Conservation (phyloP, 1,140 invertebrate species). For the Thrips palmi region DNA sequence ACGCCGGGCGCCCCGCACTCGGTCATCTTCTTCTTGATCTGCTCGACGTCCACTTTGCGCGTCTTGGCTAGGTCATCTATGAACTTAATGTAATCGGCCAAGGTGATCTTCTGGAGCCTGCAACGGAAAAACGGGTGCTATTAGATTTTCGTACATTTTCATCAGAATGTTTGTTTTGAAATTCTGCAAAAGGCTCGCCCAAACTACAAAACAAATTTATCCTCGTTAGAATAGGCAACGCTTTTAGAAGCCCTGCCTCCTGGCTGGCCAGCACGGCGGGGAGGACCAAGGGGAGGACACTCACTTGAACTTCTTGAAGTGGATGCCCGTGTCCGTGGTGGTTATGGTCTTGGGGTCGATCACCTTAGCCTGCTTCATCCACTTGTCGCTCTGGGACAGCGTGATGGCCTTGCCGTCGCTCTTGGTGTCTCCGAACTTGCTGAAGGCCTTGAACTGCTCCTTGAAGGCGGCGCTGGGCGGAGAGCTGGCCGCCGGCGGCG, state of each 20-base stretch:
- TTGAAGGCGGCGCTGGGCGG: no score
- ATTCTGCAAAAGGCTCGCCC: no score
- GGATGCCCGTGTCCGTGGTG: slow-evolving; percentile 47
- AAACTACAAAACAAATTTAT: no score
- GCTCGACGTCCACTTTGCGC: slow-evolving; percentile 53
- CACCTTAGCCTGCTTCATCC: slow-evolving; percentile 58
- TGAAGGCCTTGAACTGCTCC: slow-evolving; percentile 50
- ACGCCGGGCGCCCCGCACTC: slow-evolving; percentile 56
- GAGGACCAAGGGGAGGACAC: no score
- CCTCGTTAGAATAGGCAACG: no score
- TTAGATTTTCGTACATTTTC: no score
- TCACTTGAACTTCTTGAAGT: slow-evolving; percentile 45
- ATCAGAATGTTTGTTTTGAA: no score
- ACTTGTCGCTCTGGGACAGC: slow-evolving; percentile 50
- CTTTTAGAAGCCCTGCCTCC: no score
- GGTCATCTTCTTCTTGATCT: slow-evolving; percentile 59
- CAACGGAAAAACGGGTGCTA: not conserved
- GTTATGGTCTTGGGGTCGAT: slow-evolving; percentile 48
- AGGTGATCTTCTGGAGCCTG: slow-evolving; percentile 1
- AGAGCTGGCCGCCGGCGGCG: no score
- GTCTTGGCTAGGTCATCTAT: slow-evolving; percentile 61
- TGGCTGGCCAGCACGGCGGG: no score
- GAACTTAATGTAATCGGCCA: slow-evolving; percentile 58
- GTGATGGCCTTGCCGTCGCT: slow-evolving; percentile 49
- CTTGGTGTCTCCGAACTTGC: slow-evolving; percentile 75